phyloP scores from a whole-genome alignment of 2,888 invertebrate genomes.

The Eupelmus urozonus region DNA sequence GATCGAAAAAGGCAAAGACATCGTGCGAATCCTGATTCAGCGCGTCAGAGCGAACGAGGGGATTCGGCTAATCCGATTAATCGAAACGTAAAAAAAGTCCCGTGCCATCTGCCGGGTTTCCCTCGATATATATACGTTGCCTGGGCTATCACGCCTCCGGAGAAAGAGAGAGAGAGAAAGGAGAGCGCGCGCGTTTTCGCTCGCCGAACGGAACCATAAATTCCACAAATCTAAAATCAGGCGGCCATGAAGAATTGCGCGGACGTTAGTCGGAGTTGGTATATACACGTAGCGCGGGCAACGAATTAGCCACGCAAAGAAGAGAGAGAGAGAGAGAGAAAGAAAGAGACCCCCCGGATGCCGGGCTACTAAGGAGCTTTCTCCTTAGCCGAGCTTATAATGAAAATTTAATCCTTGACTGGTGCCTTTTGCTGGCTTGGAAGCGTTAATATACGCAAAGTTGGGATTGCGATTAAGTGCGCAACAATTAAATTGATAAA shows the following conservation, averaged over 20 bases:
- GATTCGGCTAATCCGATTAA: conserved; percentile 71
- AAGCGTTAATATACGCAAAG: too few species aligned
- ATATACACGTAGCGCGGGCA: conserved; percentile 16
- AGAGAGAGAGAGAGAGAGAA: conserved; percentile 55
- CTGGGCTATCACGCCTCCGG: neutral
- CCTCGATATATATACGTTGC: conserved; percentile 40
- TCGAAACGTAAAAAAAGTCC: conserved; percentile 67
- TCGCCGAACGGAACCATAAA: conserved; percentile 66
- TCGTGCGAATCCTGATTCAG: conserved; percentile 47
- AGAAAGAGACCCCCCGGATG: conserved; percentile 63
- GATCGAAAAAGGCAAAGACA: neutral
- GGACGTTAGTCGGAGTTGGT: conserved; percentile 69
- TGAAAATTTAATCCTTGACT: conserved; percentile 15
- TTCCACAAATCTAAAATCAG: conserved; percentile 75
- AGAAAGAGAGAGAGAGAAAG: conserved; percentile 12
- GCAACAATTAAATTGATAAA: too few species aligned
- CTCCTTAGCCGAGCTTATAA: conserved; percentile 29
- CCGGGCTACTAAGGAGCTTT: conserved; percentile 29
- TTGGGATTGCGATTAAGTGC: too few species aligned
- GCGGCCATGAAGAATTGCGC: conserved; percentile 66
- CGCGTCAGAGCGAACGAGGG: conserved; percentile 47
- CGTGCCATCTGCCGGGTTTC: conserved; percentile 68
- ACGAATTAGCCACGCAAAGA: neutral
- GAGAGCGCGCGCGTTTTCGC: neutral
- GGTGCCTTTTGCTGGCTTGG: too few species aligned